Evolutionary conservation across 2,888 invertebrate genomes (phyloP).

Genomic region (Stramonita haemastoma): DNA sequence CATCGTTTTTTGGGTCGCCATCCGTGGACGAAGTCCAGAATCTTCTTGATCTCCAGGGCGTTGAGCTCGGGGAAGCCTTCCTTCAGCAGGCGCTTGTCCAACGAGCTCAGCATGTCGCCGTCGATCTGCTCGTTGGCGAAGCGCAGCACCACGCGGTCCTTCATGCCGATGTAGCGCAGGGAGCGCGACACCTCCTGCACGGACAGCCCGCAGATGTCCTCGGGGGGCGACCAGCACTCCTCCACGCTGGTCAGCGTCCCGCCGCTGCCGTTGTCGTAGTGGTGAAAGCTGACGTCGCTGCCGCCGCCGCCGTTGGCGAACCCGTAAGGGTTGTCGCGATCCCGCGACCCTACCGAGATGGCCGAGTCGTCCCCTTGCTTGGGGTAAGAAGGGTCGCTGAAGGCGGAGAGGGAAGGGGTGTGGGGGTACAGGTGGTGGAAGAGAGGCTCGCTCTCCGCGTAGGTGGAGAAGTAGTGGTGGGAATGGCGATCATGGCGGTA

Average conservation of each 20-base stretch:
- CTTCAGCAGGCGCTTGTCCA: conserved; percentile 69
- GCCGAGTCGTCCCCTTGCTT: conserved; percentile 70
- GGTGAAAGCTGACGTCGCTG: conserved; percentile 67
- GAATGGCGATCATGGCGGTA: background rate
- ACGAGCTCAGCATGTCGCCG: conserved; percentile 69
- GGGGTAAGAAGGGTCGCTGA: conserved; percentile 59
- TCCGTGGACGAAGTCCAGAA: conserved; percentile 73
- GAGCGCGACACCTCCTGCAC: conserved; percentile 72
- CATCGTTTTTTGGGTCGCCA: conserved; percentile 73
- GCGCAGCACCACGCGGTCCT: conserved; percentile 69
- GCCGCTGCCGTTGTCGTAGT: conserved; percentile 55
- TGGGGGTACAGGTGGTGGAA: conserved; percentile 34
- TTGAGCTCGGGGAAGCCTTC: conserved; percentile 75
- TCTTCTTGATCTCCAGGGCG: conserved; percentile 73
- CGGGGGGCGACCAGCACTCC: conserved; percentile 71
- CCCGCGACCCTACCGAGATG: conserved; percentile 63
- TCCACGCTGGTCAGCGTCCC: conserved; percentile 48
- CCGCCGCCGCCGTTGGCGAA: conserved; percentile 54
- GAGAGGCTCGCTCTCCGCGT: conserved; percentile 64
- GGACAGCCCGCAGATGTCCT: conserved; percentile 61
- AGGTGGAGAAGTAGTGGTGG: conserved; percentile 36
- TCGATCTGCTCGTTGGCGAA: conserved; percentile 74
- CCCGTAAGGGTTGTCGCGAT: conserved; percentile 56
- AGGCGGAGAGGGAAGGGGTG: conserved; percentile 34
- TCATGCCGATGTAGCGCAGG: conserved; percentile 74